phyloP scores from a whole-genome alignment of 2,888 invertebrate genomes.

The Athetis lepigone region DNA sequence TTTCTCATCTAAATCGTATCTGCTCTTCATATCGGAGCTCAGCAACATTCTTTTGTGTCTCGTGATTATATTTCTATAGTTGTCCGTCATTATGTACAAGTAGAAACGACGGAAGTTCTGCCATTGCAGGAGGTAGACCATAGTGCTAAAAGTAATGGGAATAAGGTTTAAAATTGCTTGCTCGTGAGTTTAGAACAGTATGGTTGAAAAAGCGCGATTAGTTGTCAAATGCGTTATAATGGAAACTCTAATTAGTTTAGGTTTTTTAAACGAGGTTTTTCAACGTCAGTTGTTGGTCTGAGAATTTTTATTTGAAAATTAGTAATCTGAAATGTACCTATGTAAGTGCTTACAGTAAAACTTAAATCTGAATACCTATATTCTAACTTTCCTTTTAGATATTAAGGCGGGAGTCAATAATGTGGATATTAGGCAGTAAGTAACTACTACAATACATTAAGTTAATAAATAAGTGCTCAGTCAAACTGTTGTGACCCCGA shows the following conservation, averaged over 20 bases:
- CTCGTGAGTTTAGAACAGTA: background rate
- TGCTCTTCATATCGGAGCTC: slow-evolving; percentile 93
- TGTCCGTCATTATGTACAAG: slow-evolving; percentile 97
- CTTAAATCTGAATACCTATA: background rate
- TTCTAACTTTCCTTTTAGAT: background rate
- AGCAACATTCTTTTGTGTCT: slow-evolving; percentile 94
- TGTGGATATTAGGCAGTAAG: slow-evolving; percentile 14
- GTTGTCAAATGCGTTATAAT: background rate
- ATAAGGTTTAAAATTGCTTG: slow-evolving; percentile 15
- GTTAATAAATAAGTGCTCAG: slow-evolving; percentile 8
- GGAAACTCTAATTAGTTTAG: background rate
- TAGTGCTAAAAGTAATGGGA: slow-evolving; percentile 91
- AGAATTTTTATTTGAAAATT: background rate
- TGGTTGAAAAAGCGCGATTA: background rate
- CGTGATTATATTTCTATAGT: slow-evolving; percentile 96
- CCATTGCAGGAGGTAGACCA: slow-evolving; percentile 96
- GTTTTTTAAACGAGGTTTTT: too few relatives aligned
- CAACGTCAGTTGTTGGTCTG: too few relatives aligned
- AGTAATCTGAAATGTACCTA: background rate
- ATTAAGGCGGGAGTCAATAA: background rate
- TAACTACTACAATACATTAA: slow-evolving; percentile 17
- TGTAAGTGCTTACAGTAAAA: too few relatives aligned
- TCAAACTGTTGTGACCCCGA: slow-evolving; percentile 12
- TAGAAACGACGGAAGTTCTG: slow-evolving; percentile 97
- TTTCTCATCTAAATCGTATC: slow-evolving; percentile 93